These are phyloP conservation scores for Salmo trutta DNA, from an alignment of 2,797 vertebrate species.

Conservation along the genomic window DNA sequence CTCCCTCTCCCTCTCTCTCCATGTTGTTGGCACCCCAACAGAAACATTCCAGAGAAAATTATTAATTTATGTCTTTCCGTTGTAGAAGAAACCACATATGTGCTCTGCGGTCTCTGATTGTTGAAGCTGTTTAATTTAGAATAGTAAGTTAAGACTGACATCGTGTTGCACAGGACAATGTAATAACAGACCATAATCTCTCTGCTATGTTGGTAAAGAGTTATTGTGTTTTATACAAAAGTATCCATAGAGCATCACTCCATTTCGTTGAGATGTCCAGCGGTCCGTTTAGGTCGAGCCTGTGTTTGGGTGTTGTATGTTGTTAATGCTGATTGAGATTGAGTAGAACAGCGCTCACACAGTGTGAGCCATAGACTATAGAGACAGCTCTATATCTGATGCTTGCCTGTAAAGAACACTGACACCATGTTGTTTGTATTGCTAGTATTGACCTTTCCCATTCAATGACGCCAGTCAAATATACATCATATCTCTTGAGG, in stretches of 20 bases:
- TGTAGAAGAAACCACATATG: conserved; percentile 59
- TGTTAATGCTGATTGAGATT: not conserved
- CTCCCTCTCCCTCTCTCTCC: conserved; percentile 23
- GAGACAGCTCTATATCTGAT: not conserved
- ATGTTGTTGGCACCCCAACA: conserved; percentile 52
- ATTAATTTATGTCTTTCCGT: conserved; percentile 52
- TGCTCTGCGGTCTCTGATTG: conserved; percentile 40
- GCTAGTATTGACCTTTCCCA: too few species aligned
- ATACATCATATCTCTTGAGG: too few species aligned
- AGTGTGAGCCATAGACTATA: not conserved
- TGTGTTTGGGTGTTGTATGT: not conserved
- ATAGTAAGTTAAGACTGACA: conserved; percentile 53
- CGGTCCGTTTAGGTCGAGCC: not conserved
- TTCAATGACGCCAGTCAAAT: too few species aligned
- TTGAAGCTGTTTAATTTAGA: conserved; percentile 46
- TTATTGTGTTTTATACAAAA: not conserved
- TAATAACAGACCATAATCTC: not conserved
- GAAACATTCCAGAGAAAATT: conserved; percentile 57
- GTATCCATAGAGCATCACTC: too few species aligned
- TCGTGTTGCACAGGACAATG: conserved; percentile 39
- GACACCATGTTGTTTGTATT: too few species aligned
- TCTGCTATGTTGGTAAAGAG: too few species aligned
- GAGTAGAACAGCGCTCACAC: not conserved
- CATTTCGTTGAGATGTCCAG: too few species aligned
- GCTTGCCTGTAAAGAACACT: not conserved